Evolutionary conservation across 2,888 invertebrate genomes (phyloP), one percentile per base, ranked within the genome.

Genomic region (Papilio demoleus): DNA sequence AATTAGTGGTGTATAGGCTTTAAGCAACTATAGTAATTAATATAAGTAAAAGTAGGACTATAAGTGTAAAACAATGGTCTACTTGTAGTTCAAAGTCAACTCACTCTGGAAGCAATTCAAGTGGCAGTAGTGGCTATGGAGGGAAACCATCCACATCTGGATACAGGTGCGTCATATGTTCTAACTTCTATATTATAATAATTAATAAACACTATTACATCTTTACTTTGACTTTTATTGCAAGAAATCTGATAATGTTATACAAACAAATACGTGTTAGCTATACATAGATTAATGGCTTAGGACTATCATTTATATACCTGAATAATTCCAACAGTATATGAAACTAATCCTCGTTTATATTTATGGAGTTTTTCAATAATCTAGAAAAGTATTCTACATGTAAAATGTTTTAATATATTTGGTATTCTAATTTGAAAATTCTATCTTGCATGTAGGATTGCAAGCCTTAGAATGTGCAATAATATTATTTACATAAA

Each of bases 81-180:
- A 72, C 71, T 81, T 87, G 74, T 78, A 96, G 96, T 81, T 96
- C 96, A 6, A 96, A 96, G 80, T 96, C 96, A 2, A 94, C 95
- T n/a, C 94, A 94, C 81, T 95, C 95, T 45, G 95, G 94, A n/a
- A 96, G 96, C 78, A 94, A 96, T 79, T 96, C 95, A 0, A 96
- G 96, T 50, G 95, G 95, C 53, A 96, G 96, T 87, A 96, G 96
- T 83, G 96, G 96, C 2, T 97, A 97, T 93, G 95, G 96, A 53
- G 96, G 96, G 0, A 94, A 95, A 72, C 94, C 93, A 0, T 94
- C 94, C 0, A 93, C 93, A 2, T 92, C 94, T 74, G 93, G 90
- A 60, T 94, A 93, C 86, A 93, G 94, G 94, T 94, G 81, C 86
- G 80, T 79, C 40, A 11, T n/a, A n/a, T n/a, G n/a, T n/a, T 66